Evolutionary conservation across 2,888 invertebrate species (phyloP).

Genomic region (Theodoxus fluviatilis): DNA sequence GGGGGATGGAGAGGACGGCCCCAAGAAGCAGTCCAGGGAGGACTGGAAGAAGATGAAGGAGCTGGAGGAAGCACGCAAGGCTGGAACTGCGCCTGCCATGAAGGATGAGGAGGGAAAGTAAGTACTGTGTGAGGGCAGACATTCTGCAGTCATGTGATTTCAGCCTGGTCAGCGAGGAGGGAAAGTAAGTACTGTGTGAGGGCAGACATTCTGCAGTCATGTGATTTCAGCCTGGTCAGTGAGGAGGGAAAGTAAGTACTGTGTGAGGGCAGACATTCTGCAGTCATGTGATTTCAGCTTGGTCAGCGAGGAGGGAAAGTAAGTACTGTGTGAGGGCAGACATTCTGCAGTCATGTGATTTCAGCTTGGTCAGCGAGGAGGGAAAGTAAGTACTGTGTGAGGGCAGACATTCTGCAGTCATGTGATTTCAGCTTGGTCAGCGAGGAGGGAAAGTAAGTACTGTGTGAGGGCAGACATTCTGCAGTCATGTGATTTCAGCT

Average conservation of each 20-base stretch:
- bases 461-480: background rate
- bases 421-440: no score
- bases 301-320: slow-evolving; percentile 79
- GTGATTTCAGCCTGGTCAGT: no score
- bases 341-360: background rate
- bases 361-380: no score
- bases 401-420: no score
- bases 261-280: background rate
- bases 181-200: slow-evolving; percentile 68
- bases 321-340: slow-evolving; percentile 37
- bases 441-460: slow-evolving; percentile 74
- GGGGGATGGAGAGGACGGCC: slow-evolving; percentile 49
- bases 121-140: slow-evolving; percentile 35
- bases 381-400: slow-evolving; percentile 70
- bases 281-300: no score
- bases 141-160: background rate
- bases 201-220: background rate
- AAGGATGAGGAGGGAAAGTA: slow-evolving; percentile 78
- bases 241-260: slow-evolving; percentile 74
- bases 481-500: no score
- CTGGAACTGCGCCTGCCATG: slow-evolving; percentile 92
- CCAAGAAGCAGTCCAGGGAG: slow-evolving; percentile 71
- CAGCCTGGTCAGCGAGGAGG: no score
- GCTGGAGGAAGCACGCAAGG: slow-evolving; percentile 93
- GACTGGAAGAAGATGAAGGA: slow-evolving; percentile 98